These are phyloP conservation scores for Caenorhabditis elegans DNA, from an alignment of 1,140 invertebrate species.

Conservation along the genomic window WBcel235 BX284602.5:15009001-15009500, in stretches of 20 bases:
- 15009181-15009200: not conserved
- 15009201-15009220: not conserved
- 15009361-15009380: too few relatives aligned
- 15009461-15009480: too few relatives aligned
- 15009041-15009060: too few relatives aligned
- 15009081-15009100: not conserved
- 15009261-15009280: not conserved
- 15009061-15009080: not conserved
- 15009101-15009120: not conserved
- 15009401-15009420: too few relatives aligned
- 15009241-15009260: not conserved
- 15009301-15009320: too few relatives aligned
- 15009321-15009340: too few relatives aligned
- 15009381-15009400: too few relatives aligned
- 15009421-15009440: not conserved
- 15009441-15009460: too few relatives aligned
- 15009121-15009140: not conserved
- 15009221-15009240: not conserved
- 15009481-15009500: too few relatives aligned
- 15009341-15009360: too few relatives aligned
- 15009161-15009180: too few relatives aligned
- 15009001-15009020: not conserved
- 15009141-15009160: too few relatives aligned
- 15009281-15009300: not conserved
- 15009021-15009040: not conserved